Evolutionary conservation across 2,797 vertebrate genomes (phyloP), one percentile per base, ranked within the genome.

Genomic region (Oryzias sinensis): DNA sequence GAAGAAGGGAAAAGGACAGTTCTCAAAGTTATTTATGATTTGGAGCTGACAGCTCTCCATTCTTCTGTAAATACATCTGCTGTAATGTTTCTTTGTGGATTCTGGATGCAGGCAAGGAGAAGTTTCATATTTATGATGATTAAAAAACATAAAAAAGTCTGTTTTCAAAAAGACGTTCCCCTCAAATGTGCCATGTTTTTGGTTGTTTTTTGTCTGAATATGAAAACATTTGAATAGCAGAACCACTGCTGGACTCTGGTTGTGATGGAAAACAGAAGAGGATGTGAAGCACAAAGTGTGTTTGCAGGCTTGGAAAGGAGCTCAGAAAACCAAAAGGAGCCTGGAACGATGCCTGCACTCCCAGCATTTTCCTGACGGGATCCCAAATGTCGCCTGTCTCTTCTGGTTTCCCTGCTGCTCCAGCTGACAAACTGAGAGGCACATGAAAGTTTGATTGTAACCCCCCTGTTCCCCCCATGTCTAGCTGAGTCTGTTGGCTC

Each of bases 51-150:
- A 74, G 68, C 72, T 74, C 72, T 46, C 62, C 71, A 63, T 67
- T 76, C 60, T 77, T 86, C 82, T 93, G 90, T 93, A 93, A 88
- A 93, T 93, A 93, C 72, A 79, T 80, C 83, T 87, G 82, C 84
- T 90, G 87, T 88, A 86, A 87, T 85, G 84, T 91, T 92, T 83
- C 84, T 86, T 89, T 85, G 85, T 88, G 85, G 76, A 82, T 77
- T 90, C 85, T 88, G 76, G 85, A 88, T 82, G 80, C 84, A 87
- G 86, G 89, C 76, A 87, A 85, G 88, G 69, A 90, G 88, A 70
- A 90, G 89, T 90, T 92, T 91, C 89, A 90, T 93, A 93, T 93
- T 93, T 93, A 92, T 91, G 88, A 89, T 50, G 76, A 81, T 75
- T 27, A 79, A 76, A 66, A 72, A 78, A 65, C 52, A 75, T 53